Evolutionary conservation across 2,888 invertebrate species (phyloP), one percentile per base, ranked within the genome.

Genomic region (Scrobipalpa atriplicella): DNA sequence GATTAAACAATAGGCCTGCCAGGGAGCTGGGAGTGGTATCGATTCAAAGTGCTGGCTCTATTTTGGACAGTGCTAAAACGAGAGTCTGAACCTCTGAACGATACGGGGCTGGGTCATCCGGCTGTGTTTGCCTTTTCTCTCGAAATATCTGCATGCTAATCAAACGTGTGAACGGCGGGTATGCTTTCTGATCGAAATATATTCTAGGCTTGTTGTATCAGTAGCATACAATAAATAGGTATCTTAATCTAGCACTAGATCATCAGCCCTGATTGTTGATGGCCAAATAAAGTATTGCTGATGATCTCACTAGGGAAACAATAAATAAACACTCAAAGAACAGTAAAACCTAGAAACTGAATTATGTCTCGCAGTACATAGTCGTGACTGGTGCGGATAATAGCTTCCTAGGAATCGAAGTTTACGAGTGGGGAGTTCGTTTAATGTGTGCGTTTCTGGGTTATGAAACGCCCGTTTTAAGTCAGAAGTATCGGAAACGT

Each of bases 31-130:
- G 47, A 51, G 19, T 18, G 62, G 72, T 86, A 89, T 89, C 78
- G 89, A 89, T 88, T 86, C 80, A 70, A 65, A 64, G 71, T 75
- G 82, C 78, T 47, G n/a, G n/a, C 16, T 47, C 47, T 88, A 89
- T 88, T 89, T 87, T 78, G 75, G 84, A 73, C 70, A 68, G 70
- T 63, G 76, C 81, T 84, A 83, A 83, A 85, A 75, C 73, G 72
- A 76, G 80, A 77, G 70, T 68, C 70, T 19, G 71, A 70, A 67
- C 68, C 70, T 68, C 70, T 19, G 71, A 70, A 67, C 68, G 47
- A n/a, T 6, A 47, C 43, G 47, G 70, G 75, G 78, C 61, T 77
- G 75, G 80, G 78, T 78, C 77, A 79, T 54, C 62, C 65, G 63
- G 64, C 61, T 61, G 39, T 39, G 61, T 61, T 61, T 61, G 41